phyloP scores from a whole-genome alignment of 2,113 vertebrate genomes.

The Gambusia affinis region DNA sequence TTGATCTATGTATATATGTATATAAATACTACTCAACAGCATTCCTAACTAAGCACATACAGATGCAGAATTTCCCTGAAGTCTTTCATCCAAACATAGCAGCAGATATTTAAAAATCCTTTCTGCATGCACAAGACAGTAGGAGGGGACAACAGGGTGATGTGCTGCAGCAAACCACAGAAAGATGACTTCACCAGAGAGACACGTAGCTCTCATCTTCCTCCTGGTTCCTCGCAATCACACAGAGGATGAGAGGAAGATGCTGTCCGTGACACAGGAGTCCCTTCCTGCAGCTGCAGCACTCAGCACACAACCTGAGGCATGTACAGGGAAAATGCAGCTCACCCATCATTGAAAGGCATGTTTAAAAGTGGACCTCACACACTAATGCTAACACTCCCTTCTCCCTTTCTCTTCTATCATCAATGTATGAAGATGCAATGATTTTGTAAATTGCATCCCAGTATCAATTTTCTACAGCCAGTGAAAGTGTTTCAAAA shows the following conservation, averaged over 20 bases:
- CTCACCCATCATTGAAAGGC: slow-evolving; percentile 56
- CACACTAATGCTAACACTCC: neutral
- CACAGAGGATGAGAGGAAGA: slow-evolving; percentile 9
- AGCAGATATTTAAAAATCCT: slow-evolving; percentile 24
- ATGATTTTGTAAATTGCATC: no score
- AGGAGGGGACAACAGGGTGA: slow-evolving; percentile 31
- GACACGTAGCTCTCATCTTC: slow-evolving; percentile 37
- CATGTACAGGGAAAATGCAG: slow-evolving; percentile 58
- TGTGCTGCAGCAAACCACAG: slow-evolving; percentile 42
- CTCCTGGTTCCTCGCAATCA: slow-evolving; percentile 19
- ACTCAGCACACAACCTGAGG: slow-evolving; percentile 60
- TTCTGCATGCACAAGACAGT: slow-evolving; percentile 14
- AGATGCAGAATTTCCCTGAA: neutral
- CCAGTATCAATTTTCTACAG: no score
- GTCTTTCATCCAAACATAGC: slow-evolving; percentile 22
- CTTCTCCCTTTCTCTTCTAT: no score
- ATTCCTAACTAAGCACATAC: slow-evolving; percentile 2
- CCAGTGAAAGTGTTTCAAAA: no score
- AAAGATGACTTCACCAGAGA: slow-evolving; percentile 65
- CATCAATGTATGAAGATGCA: no score
- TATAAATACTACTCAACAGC: neutral
- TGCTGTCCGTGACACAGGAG: slow-evolving; percentile 45
- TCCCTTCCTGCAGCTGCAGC: slow-evolving; percentile 19
- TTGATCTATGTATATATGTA: no score
- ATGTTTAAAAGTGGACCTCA: slow-evolving; percentile 42